Percentiles rank a stretch among this genome's conserved stretches.
Evolutionary conservation across 1,140 invertebrate genomes (phyloP).

Genomic region (Apis florea): DNA sequence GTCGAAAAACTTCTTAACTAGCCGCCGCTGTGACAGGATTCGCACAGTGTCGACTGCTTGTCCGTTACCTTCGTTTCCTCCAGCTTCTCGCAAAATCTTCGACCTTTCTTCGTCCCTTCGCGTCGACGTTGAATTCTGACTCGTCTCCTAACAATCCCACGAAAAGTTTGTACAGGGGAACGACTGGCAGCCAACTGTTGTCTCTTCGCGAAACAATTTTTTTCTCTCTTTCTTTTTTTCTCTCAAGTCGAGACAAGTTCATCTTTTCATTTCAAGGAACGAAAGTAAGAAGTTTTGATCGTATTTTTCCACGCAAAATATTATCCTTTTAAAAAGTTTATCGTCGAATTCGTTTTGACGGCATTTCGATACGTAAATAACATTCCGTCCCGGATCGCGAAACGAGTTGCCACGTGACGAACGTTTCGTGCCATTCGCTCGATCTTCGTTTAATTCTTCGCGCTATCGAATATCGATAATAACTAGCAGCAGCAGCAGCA

Average conservation of each 20-base stretch:
- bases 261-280: too few species aligned
- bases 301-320: too few species aligned
- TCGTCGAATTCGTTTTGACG: too few species aligned
- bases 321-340: too few species aligned
- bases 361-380: too few species aligned
- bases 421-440: neutral
- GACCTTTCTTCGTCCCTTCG: neutral
- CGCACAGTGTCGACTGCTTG: neutral
- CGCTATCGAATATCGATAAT: neutral
- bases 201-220: neutral
- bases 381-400: neutral
- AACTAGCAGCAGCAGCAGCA: too few species aligned
- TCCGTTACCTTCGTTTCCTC: constrained; percentile 8
- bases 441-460: neutral
- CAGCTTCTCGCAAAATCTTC: neutral
- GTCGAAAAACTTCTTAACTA: constrained; percentile 64
- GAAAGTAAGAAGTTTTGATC: too few species aligned
- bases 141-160: constrained; percentile 18
- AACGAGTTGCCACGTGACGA: neutral
- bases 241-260: neutral
- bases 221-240: neutral
- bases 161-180: neutral
- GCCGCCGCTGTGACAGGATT: constrained; percentile 28
- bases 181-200: neutral
- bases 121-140: constrained; percentile 11